Base-by-base conservation (phyloP, 1,140 invertebrate species). In the Listronotus bonariensis region DNA sequence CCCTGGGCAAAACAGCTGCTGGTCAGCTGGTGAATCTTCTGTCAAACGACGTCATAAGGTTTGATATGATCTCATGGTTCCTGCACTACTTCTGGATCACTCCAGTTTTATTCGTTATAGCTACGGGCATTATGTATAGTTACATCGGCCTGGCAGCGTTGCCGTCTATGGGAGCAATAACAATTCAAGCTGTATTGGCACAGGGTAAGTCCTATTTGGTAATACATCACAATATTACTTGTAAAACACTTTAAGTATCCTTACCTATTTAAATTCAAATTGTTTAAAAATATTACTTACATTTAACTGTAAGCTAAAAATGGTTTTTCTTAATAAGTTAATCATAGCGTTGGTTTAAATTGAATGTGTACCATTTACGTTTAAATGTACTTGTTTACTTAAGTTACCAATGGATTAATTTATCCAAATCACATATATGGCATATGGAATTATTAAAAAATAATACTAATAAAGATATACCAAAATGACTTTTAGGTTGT, bases 1-100 rank as follows among this genome's bases (percentile, higher is more conserved):
- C 76, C 0, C 55, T 77, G 34, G 74, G 65, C 17, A 63, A 71
- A 77, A 84, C 58, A 81, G 89, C 91, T 4, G 76, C 83, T 57
- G 77, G 85, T 0, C 85, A 91, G 69, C 84, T 92, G 60, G 86
- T 92, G 0, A 92, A 92, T 74, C 76, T 92, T 0, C 82, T 92
- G 79, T 89, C 90, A 6, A 92, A 92, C 72, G 90, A 92, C 68
- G 83, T 85, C 2, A 83, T 82, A 46, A 73, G 85, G 18, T 86
- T 86, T 62, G 84, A 86, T 70, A 75, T 80, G 5, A 80, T 80
- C 8, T 77, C 81, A 5, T 60, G 79, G 10, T 84, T 74, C 62
- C 67, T 89, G 11, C 86, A 89, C 76, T 88, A 86, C 66, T 73
- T 88, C 52, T 89, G 87, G 87, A 84, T 89, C 38, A 89, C 91